Percentiles rank a stretch among this genome's conserved stretches.
These are phyloP conservation scores for Thereva unica DNA, from an alignment of 2,888 invertebrate species.

Conservation along the genomic window DNA sequence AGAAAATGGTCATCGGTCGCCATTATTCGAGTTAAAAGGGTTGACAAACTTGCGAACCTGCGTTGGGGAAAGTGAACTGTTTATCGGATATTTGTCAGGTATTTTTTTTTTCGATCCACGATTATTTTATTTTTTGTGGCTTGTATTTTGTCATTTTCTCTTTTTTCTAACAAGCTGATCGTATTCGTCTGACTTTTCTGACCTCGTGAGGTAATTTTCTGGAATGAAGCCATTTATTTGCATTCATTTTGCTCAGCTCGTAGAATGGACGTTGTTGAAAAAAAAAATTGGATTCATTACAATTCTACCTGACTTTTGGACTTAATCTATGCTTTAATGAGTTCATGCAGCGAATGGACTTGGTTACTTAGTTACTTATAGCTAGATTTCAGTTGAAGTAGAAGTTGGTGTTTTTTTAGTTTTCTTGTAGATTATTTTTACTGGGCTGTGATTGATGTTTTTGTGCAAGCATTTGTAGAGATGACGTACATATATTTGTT, in stretches of 20 bases:
- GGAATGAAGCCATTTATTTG: conserved; percentile 28
- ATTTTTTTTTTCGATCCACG: background rate
- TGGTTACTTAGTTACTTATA: no score
- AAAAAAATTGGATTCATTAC: background rate
- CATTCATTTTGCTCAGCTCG: background rate
- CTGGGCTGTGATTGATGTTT: no score
- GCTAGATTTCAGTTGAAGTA: no score
- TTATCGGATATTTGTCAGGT: background rate
- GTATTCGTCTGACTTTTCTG: conserved; percentile 29
- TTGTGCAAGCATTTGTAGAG: no score
- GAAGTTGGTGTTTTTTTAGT: no score
- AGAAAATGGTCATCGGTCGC: conserved; percentile 5
- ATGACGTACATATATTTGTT: no score
- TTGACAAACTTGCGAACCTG: background rate
- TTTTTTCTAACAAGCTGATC: background rate
- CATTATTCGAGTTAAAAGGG: conserved; percentile 16
- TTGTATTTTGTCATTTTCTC: conserved; percentile 1
- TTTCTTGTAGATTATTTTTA: no score
- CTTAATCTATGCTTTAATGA: no score
- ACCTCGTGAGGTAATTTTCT: conserved; percentile 27
- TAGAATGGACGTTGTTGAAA: background rate
- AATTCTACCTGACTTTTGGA: no score
- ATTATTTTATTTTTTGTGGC: background rate
- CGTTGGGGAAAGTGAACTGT: background rate
- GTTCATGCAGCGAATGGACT: no score